Percentiles rank a stretch among this genome's conserved stretches.
Evolutionary conservation across 2,113 vertebrate genomes (phyloP).

Genomic region (Bujurquina vittata): DNA sequence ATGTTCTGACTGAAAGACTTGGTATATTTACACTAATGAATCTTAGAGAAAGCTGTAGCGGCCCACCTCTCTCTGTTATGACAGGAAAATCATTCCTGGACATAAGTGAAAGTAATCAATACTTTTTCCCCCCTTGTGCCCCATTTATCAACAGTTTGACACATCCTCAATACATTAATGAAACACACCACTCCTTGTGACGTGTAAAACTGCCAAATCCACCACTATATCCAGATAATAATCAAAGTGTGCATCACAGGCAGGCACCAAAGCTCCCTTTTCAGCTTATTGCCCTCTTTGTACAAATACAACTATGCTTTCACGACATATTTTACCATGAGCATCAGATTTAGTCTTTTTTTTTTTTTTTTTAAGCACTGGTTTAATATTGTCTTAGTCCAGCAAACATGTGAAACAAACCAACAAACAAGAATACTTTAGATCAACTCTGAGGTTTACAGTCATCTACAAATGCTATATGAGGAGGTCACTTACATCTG

Average conservation of each 20-base stretch:
- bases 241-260: conserved; percentile 12
- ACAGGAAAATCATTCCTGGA: conserved; percentile 38
- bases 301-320: too few relatives aligned
- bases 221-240: conserved; percentile 8
- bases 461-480: not conserved
- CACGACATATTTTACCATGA: not conserved
- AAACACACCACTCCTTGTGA: not conserved
- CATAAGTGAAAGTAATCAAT: conserved; percentile 19
- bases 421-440: not conserved
- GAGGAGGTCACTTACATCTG: conserved; percentile 87
- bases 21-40: conserved; percentile 10
- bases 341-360: too few relatives aligned
- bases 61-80: conserved; percentile 11
- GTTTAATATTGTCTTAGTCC: not conserved
- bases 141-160: conserved; percentile 10
- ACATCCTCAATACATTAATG: not conserved
- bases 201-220: not conserved
- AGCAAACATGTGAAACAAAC: not conserved
- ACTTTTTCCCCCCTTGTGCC: conserved; percentile 7
- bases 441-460: not conserved
- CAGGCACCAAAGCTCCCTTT: not conserved
- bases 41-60: not conserved
- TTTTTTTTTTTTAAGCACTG: too few relatives aligned
- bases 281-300: not conserved
- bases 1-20: conserved; percentile 22